A percentile compares a stretch with the other conserved stretches of the same genome.
Conservation (phyloP, 2,113 vertebrate genomes). For the Colius striatus region DNA sequence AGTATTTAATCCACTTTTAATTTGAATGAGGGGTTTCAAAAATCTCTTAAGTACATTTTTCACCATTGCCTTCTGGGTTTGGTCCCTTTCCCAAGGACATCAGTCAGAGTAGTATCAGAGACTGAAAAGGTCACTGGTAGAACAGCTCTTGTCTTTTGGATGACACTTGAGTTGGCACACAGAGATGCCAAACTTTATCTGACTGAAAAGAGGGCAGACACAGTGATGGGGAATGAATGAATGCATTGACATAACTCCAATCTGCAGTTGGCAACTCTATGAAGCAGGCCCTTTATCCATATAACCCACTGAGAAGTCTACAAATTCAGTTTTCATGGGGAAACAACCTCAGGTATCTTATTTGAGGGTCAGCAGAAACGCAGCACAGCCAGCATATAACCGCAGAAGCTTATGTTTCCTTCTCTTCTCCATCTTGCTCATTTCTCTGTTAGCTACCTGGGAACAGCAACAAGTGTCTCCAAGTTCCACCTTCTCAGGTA, state of each 20-base stretch:
- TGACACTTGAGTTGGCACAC: neutral
- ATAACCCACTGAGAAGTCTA: neutral
- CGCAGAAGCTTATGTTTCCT: neutral
- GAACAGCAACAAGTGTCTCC: neutral
- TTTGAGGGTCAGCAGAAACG: neutral
- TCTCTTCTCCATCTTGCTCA: neutral
- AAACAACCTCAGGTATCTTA: neutral
- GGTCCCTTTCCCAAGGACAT: constrained; percentile 8
- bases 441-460: neutral
- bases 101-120: neutral
- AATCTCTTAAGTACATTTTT: constrained; percentile 20
- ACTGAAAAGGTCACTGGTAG: neutral
- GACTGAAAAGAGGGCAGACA: neutral
- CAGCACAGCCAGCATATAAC: neutral
- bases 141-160: neutral
- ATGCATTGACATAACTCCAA: neutral
- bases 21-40: constrained; percentile 59
- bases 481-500: neutral
- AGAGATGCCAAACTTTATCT: neutral
- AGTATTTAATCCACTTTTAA: constrained; percentile 71
- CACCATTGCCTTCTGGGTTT: neutral
- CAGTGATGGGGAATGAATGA: neutral
- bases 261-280: neutral
- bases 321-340: neutral
- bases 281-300: neutral